Evolutionary conservation across 2,888 invertebrate genomes (phyloP).

Genomic region (Yponomeuta sedellus): DNA sequence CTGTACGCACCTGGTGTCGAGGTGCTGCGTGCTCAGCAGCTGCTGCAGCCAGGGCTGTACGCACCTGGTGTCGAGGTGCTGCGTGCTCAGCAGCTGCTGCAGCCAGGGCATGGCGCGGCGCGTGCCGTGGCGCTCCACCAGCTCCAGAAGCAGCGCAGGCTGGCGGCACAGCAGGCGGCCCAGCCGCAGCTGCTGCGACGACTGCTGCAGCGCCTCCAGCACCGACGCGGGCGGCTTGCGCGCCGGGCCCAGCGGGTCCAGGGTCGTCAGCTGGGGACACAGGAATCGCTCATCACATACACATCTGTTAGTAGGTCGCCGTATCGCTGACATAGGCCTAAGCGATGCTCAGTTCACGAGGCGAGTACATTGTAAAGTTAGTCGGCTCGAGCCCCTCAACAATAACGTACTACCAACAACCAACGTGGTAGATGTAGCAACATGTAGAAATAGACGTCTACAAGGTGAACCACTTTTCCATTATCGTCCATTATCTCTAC

Average conservation of each 20-base stretch:
- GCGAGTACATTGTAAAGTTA: too few species aligned
- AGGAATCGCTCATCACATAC: too few species aligned
- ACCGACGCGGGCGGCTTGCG: conserved; percentile 87
- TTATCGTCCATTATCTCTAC: too few species aligned
- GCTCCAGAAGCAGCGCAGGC: conserved; percentile 94
- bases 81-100: conserved; percentile 93
- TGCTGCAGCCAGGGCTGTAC: conserved; percentile 81
- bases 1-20: too few species aligned
- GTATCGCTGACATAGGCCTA: too few species aligned
- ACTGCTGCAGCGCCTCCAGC: conserved; percentile 85
- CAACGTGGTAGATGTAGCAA: too few species aligned
- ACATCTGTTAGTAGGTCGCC: too few species aligned
- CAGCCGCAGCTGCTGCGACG: conserved; percentile 87
- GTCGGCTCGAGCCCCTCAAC: too few species aligned
- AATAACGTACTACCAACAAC: too few species aligned
- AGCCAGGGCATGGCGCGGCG: conserved; percentile 98
- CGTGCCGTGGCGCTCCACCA: conserved; percentile 92
- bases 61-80: conserved; percentile 86
- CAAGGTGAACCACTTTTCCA: too few species aligned
- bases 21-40: conserved; percentile 85
- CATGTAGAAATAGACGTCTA: too few species aligned
- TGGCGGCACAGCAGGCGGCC: conserved; percentile 94
- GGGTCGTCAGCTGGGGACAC: conserved; percentile 79
- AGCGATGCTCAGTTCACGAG: too few species aligned
- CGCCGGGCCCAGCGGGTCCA: conserved; percentile 90